These are phyloP conservation scores for Philaethria dido DNA, from an alignment of 2,888 invertebrate species.

Conservation along the genomic window DNA sequence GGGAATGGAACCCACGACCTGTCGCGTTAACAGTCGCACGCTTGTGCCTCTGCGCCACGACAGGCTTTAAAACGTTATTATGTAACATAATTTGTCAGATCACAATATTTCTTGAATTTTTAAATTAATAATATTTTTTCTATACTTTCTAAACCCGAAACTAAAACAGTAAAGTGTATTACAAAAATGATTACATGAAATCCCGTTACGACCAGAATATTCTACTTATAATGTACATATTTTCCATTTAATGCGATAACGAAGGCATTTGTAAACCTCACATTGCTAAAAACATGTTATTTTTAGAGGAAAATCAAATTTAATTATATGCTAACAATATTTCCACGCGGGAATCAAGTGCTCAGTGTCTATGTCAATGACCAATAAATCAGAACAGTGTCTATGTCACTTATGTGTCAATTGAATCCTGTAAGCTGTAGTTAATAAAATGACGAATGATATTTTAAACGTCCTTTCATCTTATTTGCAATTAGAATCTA, in stretches of 20 bases:
- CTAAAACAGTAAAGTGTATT: too few species aligned
- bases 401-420: not conserved
- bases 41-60: too few species aligned
- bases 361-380: slow-evolving; percentile 18
- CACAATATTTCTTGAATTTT: too few species aligned
- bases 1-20: too few species aligned
- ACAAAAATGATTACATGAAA: not conserved
- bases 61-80: too few species aligned
- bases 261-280: not conserved
- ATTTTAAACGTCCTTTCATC: not conserved
- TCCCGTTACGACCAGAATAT: slow-evolving; percentile 7
- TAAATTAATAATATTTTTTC: too few species aligned
- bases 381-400: slow-evolving; percentile 22
- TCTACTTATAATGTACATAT: not conserved
- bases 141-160: too few species aligned
- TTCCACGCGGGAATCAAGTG: not conserved
- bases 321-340: not conserved
- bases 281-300: not conserved
- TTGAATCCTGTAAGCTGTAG: too few species aligned
- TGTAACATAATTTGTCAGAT: too few species aligned
- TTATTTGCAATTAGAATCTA: not conserved
- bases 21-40: too few species aligned
- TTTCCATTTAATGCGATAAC: not conserved
- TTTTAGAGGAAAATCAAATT: not conserved
- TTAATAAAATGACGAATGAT: too few species aligned